Percentiles rank a stretch among this genome's conserved stretches.
These are phyloP conservation scores for Tetragnatha montana DNA, from an alignment of 2,888 invertebrate genomes.

Conservation along the genomic window DNA sequence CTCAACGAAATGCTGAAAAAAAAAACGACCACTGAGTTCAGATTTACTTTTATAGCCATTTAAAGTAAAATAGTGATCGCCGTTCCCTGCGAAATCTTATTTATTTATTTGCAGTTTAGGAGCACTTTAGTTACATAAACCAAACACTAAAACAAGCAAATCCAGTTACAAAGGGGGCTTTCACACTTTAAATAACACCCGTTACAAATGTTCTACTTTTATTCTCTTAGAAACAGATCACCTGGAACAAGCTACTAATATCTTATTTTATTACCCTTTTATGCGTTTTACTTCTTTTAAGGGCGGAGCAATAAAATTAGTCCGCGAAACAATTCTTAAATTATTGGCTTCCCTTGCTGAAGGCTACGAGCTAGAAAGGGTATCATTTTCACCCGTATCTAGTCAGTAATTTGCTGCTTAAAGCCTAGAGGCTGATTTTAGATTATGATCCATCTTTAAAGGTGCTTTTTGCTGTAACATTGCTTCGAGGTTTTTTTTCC, in stretches of 20 bases:
- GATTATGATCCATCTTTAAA: slow-evolving; percentile 16
- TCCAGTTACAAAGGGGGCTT: slow-evolving; percentile 31
- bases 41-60: slow-evolving; percentile 37
- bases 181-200: slow-evolving; percentile 38
- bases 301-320: slow-evolving; percentile 32
- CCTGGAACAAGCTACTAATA: slow-evolving; percentile 32
- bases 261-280: slow-evolving; percentile 54
- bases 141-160: slow-evolving; percentile 45
- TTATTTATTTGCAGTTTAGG: slow-evolving; percentile 46
- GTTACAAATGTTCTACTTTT: slow-evolving; percentile 27
- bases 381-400: slow-evolving; percentile 14
- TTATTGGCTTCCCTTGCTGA: slow-evolving; percentile 2
- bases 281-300: slow-evolving; percentile 30
- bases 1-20: background rate
- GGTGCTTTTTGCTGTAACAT: background rate
- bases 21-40: background rate
- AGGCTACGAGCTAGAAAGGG: background rate
- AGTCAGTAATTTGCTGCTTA: slow-evolving; percentile 22
- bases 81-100: slow-evolving; percentile 20
- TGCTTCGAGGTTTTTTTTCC: background rate
- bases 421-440: background rate
- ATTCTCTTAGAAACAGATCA: slow-evolving; percentile 36
- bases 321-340: slow-evolving; percentile 31
- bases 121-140: slow-evolving; percentile 40
- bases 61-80: slow-evolving; percentile 40